These are phyloP conservation scores for Heliocidaris tuberculata DNA, from an alignment of 35 echinoderm and acorn worm genomes.

Conservation along the genomic window DNA sequence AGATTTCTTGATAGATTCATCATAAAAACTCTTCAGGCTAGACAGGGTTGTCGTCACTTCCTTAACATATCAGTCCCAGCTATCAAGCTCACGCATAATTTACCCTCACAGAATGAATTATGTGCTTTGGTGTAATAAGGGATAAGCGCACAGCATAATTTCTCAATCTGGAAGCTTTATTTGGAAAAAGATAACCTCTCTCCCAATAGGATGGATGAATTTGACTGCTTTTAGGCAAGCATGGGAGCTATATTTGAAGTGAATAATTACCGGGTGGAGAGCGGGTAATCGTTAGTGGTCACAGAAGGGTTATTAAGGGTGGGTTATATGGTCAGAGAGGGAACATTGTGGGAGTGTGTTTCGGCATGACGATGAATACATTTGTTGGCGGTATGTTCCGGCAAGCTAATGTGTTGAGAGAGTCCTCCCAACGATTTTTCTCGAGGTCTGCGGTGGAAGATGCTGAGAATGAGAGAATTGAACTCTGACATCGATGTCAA, in stretches of 20 bases:
- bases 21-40: neutral
- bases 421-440: neutral
- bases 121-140: neutral
- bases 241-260: neutral
- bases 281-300: constrained; percentile 7
- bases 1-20: neutral
- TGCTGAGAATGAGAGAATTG: too few relatives aligned
- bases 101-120: neutral
- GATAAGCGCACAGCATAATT: neutral
- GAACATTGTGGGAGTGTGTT: neutral
- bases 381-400: neutral
- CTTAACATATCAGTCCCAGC: neutral
- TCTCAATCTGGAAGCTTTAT: neutral
- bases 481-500: neutral
- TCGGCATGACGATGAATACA: neutral
- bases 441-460: neutral
- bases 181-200: neutral
- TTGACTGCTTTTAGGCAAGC: neutral
- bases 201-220: neutral
- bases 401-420: neutral
- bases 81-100: neutral
- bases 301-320: neutral
- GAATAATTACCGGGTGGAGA: neutral
- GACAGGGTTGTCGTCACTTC: neutral
- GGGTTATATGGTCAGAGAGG: neutral